Base-by-base conservation (phyloP, 2,888 invertebrate species). In the Chorisops tibialis region DNA sequence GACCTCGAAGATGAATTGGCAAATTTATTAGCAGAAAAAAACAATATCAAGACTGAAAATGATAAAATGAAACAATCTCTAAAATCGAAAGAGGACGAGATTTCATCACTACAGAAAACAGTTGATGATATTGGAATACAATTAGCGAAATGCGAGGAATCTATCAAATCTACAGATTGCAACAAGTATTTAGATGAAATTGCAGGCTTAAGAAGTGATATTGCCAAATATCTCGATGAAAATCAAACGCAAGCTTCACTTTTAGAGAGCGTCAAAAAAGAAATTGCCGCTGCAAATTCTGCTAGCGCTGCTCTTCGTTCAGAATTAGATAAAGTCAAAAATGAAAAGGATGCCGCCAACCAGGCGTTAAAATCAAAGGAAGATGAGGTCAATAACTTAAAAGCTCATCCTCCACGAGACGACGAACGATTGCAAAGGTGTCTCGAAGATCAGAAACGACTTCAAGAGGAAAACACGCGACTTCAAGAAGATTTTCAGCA, bases 401-500 rank as follows among this genome's bases (percentile, higher is more conserved):
- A 24, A 41, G 47, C 37, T 37, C 18, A 11, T 22, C 19, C 11
- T 35, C 6, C 41, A 54, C 22, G 12, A n/a, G 41, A 41, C 41
- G 12, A 41, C 12, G 35, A 50, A 4, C n/a, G 16, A 14, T 12
- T 50, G 12, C 24, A 18, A 18, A 52, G 12, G 7, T 18, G 19
- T 14, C 35, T 18, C 7, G 18, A 37, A n/a, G 52, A 52, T 12
- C 24, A 37, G 16, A 14, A 51, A 37, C 18, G 30, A 35, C 49
- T 49, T 49, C 21, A 35, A 35, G 37, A 37, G 11, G 51, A 51
- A 51, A 43, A 59, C n/a, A 18, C 35, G 35, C 30, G 35, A 11
- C 52, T 61, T 21, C 39, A 60, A 30, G 41, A 41, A 2, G 60
- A 60, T 19, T 35, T 60, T n/a, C 19, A 51, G 21, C 45, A 52